Percentiles rank a stretch among this genome's conserved stretches.
phyloP scores from a whole-genome alignment of 2,888 invertebrate genomes.

The Mesorhabditis sp. region DNA sequence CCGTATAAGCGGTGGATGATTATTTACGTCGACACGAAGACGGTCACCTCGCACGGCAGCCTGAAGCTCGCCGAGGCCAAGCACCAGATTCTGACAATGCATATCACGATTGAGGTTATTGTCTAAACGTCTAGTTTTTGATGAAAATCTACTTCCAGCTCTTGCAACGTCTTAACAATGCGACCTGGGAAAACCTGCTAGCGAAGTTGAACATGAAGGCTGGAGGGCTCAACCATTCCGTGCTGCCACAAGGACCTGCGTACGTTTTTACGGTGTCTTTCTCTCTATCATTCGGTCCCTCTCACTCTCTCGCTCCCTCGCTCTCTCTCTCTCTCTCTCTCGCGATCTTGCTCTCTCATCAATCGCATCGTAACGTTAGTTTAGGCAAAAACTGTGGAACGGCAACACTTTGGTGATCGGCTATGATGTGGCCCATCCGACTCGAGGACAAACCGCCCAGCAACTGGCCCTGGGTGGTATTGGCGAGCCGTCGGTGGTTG shows the following conservation, averaged over 20 bases:
- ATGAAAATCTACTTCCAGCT: not conserved
- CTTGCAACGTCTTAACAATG: not conserved
- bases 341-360: no score
- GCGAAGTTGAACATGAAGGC: constrained; percentile 6
- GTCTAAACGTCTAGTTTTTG: not conserved
- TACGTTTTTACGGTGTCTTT: not conserved
- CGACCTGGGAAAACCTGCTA: not conserved
- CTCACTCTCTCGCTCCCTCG: no score
- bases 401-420: not conserved
- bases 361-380: not conserved
- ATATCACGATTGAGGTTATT: not conserved
- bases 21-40: not conserved
- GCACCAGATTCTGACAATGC: not conserved
- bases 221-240: not conserved
- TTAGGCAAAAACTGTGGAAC: not conserved
- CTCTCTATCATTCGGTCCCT: no score
- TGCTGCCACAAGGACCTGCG: not conserved
- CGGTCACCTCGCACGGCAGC: not conserved
- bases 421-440: not conserved
- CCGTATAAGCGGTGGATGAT: not conserved
- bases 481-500: constrained; percentile 1
- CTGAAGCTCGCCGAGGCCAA: not conserved
- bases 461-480: not conserved
- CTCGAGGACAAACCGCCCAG: not conserved
- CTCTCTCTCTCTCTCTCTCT: no score